Evolutionary conservation across 2,888 invertebrate species (phyloP), one percentile per base, ranked within the genome.

Genomic region (Andrena bicolor): DNA sequence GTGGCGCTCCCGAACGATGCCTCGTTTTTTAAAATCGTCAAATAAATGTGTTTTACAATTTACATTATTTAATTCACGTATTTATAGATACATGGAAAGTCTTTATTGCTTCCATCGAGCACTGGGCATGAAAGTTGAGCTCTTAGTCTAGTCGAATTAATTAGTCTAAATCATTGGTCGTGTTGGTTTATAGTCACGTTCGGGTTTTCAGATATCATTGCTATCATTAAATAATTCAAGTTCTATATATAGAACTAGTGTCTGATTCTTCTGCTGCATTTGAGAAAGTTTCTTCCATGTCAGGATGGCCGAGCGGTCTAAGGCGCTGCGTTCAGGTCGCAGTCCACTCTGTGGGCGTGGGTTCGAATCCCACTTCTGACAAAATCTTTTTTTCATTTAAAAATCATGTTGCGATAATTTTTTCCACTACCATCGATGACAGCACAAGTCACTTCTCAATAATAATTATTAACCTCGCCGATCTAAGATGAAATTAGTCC

Each of bases 221-320:
- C 8, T 41, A 41, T 51, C 51, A 51, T 51, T 20, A 51, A 0
- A n/a, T 1, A 7, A 1, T 2, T 23, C 10, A 16, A 35, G 1
- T 32, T 32, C 56, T 53, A 56, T 30, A 53, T 61, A 61, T 61
- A 35, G 32, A 61, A 4, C 16, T n/a, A 10, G 10, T 8, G 10
- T 28, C 4, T 0, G 10, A 0, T 35, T 30, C n/a, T 61, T 61
- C 0, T 61, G 32, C 10, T 32, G 8, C 8, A 35, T 61, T 61
- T 35, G 35, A 35, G 32, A 20, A 20, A n/a, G n/a, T 6, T 35
- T 56, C 23, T 23, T 20, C 10, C 56, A 26, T 26, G 96, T 97
- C 96, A 97, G 96, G 96, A 96, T 97, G 97, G 96, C 96, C 96
- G 96, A 97, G 97, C 96, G 97, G 97, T 97, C 97, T 97, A 97